Base-by-base conservation (phyloP, 2,113 vertebrate genomes). In the Hiodon alosoides region DNA sequence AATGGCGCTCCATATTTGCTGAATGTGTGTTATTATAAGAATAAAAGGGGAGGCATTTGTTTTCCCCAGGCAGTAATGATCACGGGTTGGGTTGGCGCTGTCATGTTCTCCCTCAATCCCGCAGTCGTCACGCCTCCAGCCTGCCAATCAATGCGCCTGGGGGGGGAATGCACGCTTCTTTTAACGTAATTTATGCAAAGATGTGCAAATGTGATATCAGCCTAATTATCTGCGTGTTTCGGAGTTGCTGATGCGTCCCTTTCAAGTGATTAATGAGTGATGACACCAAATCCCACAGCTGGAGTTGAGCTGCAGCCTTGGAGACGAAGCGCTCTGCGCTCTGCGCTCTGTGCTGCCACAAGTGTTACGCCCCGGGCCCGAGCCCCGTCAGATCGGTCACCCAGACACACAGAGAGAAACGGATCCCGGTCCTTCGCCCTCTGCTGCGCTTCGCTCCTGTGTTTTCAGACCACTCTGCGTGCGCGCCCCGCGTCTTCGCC, bases 151-250 rank as follows among this genome's bases (percentile, higher is more conserved):
- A 59, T 71, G 52, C 69, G 47, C 31, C 57, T 46, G 69, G 54
- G 9, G 16, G 58, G 31, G 31, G 83, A 85, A 81, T 76, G 85
- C 66, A 76, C 77, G 85, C 76, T 84, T 87, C 78, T 79, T 69
- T 69, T 78, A 79, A 83, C 70, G 81, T 84, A 79, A 88, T 90
- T 81, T 86, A 88, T 88, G 83, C 82, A 86, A 84, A 75, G 80
- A 81, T 79, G 78, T 79, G 76, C 75, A 85, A 75, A 85, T 88
- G 86, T 83, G 83, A 86, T 86, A 86, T 86, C 84, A 83, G 84
- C 82, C 86, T 86, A 87, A 90, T 90, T 86, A 87, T 86, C 86
- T 85, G 78, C 31, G 31, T 82, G 80, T 83, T 87, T 83, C 80
- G 81, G 85, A 87, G 80, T 68, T 82, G 81, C 83, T 86, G 84